A percentile compares a stretch with the other conserved stretches of the same genome.
Conservation (phyloP, 2,888 invertebrate species). For the Ligdia adustata region DNA sequence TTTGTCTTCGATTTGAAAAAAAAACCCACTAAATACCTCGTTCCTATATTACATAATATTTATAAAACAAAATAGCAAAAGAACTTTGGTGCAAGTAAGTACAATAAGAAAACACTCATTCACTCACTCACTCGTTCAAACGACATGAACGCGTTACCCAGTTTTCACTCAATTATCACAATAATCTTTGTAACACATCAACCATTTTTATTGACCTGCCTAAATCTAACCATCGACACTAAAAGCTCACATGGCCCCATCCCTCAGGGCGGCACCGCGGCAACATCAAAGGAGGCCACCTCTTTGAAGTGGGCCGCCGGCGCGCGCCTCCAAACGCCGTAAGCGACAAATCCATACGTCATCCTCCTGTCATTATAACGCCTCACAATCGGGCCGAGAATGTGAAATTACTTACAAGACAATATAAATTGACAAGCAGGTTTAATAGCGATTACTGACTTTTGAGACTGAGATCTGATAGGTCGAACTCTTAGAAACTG, state of each 20-base stretch:
- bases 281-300: conserved; percentile 82
- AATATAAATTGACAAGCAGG: conserved; percentile 82
- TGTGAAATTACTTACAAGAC: conserved; percentile 82
- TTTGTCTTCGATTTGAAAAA: no score
- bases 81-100: no score
- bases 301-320: conserved; percentile 83
- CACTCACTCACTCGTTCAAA: no score
- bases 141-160: no score
- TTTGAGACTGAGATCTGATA: no score
- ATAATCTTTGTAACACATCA: no score
- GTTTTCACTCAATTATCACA: no score
- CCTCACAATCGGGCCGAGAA: conserved; percentile 79
- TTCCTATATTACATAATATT: no score
- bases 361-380: conserved; percentile 84
- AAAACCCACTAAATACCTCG: no score
- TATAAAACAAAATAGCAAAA: no score
- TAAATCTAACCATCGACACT: conserved; percentile 14
- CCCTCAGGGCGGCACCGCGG: conserved; percentile 74
- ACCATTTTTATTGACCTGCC: background rate
- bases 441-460: conserved; percentile 72
- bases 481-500: no score
- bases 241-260: conserved; percentile 40
- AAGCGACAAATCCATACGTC: conserved; percentile 84
- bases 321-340: conserved; percentile 83
- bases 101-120: no score